These are phyloP conservation scores for Lasioglossum marginatum DNA, from an alignment of 2,888 invertebrate genomes.

Conservation along the genomic window DNA sequence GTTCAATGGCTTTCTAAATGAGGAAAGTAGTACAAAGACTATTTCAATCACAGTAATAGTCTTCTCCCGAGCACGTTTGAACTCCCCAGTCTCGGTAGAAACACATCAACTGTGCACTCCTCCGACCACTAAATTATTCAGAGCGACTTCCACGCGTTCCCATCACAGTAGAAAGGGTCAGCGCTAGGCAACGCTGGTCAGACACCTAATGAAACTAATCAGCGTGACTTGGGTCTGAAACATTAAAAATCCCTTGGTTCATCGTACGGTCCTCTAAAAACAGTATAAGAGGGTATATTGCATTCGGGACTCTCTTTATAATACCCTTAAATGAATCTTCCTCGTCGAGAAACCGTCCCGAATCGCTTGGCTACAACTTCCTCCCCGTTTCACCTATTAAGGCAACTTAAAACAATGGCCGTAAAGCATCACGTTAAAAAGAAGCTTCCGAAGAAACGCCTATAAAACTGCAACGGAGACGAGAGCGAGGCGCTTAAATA, in stretches of 20 bases:
- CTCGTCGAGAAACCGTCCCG: neutral
- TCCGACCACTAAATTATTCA: neutral
- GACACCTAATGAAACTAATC: neutral
- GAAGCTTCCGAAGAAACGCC: neutral
- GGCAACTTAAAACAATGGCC: slow-evolving; percentile 2
- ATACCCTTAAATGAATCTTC: neutral
- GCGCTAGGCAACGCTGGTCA: neutral
- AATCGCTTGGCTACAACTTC: neutral
- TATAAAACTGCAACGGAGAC: neutral
- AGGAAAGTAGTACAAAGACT: neutral
- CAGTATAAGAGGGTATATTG: neutral
- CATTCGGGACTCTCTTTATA: neutral
- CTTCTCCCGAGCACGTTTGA: neutral
- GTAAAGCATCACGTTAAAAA: slow-evolving; percentile 1
- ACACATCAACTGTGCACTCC: neutral
- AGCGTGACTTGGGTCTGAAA: neutral
- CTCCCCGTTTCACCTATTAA: neutral
- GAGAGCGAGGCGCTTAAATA: neutral
- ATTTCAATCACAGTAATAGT: neutral
- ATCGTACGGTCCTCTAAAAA: neutral
- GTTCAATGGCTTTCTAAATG: neutral
- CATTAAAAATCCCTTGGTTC: neutral
- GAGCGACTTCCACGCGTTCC: neutral
- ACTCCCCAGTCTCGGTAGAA: neutral
- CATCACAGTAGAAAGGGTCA: neutral